Evolutionary conservation across 2,888 invertebrate species (phyloP).

Genomic region (Epirrita christyi): DNA sequence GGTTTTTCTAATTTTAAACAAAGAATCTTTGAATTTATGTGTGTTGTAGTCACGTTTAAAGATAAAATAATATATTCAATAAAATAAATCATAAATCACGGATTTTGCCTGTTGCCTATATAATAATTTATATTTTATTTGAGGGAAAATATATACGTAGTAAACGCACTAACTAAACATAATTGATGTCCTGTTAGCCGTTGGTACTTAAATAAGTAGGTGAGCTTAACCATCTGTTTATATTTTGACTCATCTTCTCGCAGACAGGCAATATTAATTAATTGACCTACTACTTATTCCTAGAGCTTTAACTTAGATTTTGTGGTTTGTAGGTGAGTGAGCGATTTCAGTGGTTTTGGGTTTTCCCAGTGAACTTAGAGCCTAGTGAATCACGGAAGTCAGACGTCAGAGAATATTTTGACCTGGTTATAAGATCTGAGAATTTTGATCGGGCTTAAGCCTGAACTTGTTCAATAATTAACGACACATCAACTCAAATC

Average conservation of each 20-base stretch:
- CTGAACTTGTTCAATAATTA: too few species aligned
- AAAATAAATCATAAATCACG: too few species aligned
- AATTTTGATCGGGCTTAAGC: too few species aligned
- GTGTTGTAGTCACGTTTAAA: too few species aligned
- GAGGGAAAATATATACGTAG: too few species aligned
- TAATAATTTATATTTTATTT: too few species aligned
- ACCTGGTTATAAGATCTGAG: slow-evolving; percentile 19
- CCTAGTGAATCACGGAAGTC: slow-evolving; percentile 46
- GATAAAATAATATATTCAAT: too few species aligned
- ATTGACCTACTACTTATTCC: slow-evolving; percentile 31
- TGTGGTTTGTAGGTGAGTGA: slow-evolving; percentile 39
- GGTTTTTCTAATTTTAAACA: too few species aligned
- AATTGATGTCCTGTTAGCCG: not conserved
- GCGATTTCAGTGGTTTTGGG: slow-evolving; percentile 31
- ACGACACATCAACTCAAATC: too few species aligned
- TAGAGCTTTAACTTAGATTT: slow-evolving; percentile 19
- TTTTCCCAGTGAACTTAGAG: slow-evolving; percentile 55
- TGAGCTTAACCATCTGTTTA: not conserved
- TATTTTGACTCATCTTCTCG: slow-evolving; percentile 18
- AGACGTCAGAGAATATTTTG: slow-evolving; percentile 43
- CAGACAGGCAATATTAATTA: slow-evolving; percentile 1
- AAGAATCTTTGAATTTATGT: too few species aligned
- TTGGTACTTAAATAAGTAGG: not conserved
- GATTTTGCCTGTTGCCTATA: too few species aligned
- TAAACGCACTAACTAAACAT: too few species aligned